Percentiles rank a stretch among this genome's conserved stretches.
phyloP scores from a whole-genome alignment of 2,888 invertebrate genomes.

The Melinaea marsaeus region DNA sequence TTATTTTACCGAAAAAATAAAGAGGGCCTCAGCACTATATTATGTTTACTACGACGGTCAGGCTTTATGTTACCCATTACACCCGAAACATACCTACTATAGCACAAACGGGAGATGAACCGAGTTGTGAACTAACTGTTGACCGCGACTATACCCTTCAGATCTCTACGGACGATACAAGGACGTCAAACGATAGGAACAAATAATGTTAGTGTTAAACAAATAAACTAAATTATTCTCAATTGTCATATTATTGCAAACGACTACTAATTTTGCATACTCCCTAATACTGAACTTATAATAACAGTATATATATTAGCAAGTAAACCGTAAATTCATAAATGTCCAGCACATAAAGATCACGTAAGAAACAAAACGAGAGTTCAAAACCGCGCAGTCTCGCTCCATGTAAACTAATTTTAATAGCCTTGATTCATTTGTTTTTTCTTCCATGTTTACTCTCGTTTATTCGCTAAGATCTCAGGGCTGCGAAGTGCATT shows the following conservation, averaged over 20 bases:
- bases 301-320: not conserved
- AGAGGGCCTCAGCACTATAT: slow-evolving; percentile 3
- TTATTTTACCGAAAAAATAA: slow-evolving; percentile 52
- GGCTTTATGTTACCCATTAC: slow-evolving; percentile 12
- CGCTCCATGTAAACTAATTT: slow-evolving; percentile 48
- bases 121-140: too few species aligned
- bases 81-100: not conserved
- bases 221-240: not conserved
- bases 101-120: too few species aligned
- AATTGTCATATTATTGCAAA: too few species aligned
- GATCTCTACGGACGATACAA: too few species aligned
- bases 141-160: too few species aligned
- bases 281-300: not conserved
- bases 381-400: slow-evolving; percentile 18
- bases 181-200: not conserved
- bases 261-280: too few species aligned
- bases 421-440: slow-evolving; percentile 47
- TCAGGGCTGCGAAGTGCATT: slow-evolving; percentile 75
- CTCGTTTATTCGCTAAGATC: slow-evolving; percentile 61
- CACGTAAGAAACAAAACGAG: slow-evolving; percentile 9
- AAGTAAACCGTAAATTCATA: not conserved
- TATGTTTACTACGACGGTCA: slow-evolving; percentile 10
- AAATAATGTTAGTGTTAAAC: not conserved
- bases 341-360: slow-evolving; percentile 8
- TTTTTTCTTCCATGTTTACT: slow-evolving; percentile 61